Evolutionary conservation across 2,888 invertebrate species (phyloP).

Genomic region (Pocota personata): DNA sequence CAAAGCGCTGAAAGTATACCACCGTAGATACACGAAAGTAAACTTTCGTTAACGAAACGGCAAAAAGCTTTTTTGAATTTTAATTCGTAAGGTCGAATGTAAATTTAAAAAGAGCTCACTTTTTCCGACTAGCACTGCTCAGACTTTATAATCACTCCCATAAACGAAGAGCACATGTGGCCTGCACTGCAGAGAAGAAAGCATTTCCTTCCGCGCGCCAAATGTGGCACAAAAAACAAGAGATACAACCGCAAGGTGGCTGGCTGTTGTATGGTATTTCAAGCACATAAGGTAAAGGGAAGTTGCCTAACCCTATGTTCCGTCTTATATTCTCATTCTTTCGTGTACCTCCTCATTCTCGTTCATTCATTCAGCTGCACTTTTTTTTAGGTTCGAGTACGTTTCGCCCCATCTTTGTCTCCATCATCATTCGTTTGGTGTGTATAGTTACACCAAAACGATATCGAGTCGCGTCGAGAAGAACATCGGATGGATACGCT

Average conservation of each 20-base stretch:
- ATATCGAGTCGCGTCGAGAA: neutral
- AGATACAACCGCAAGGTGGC: neutral
- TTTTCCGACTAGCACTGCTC: slow-evolving; percentile 16
- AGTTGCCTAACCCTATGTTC: slow-evolving; percentile 15
- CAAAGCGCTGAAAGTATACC: slow-evolving; percentile 45
- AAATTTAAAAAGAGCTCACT: slow-evolving; percentile 28
- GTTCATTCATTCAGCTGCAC: neutral
- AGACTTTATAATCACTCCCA: slow-evolving; percentile 10
- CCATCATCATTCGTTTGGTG: neutral
- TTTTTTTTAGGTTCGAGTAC: neutral
- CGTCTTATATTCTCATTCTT: slow-evolving; percentile 17
- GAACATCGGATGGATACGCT: slow-evolving; percentile 15
- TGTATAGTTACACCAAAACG: neutral
- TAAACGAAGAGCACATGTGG: neutral
- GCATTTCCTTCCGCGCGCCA: slow-evolving; percentile 26
- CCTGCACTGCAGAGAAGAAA: neutral
- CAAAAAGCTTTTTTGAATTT: slow-evolving; percentile 29
- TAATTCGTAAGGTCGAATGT: slow-evolving; percentile 57
- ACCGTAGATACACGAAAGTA: slow-evolving; percentile 36
- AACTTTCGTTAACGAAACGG: slow-evolving; percentile 42
- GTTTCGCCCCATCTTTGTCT: neutral
- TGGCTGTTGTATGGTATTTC: neutral
- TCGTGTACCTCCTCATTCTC: slow-evolving; percentile 19
- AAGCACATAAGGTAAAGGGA: slow-evolving; percentile 26
- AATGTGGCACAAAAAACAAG: neutral